Conservation (phyloP, 2,113 vertebrate species). For the Varanus salvator region DNA sequence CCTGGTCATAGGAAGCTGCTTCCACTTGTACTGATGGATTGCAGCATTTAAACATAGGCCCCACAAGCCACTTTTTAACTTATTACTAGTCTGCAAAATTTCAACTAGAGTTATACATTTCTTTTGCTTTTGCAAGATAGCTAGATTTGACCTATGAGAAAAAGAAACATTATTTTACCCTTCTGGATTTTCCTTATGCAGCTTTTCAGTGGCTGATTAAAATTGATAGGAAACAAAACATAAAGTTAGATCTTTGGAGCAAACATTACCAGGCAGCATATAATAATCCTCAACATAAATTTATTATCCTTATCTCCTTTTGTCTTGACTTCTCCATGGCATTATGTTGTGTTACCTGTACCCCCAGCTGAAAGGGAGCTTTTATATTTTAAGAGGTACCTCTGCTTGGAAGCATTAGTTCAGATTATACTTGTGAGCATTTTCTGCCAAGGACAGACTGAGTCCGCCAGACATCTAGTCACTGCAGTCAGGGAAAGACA, state of each 20-base stretch:
- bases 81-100: not conserved
- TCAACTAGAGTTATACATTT: not conserved
- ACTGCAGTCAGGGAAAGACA: slow-evolving; percentile 12
- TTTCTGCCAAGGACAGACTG: not conserved
- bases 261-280: not conserved
- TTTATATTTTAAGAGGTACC: not conserved
- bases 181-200: slow-evolving; percentile 19
- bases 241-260: slow-evolving; percentile 16
- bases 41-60: too few species aligned
- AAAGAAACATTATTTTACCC: not conserved
- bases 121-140: not conserved
- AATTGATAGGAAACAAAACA: not conserved
- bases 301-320: slow-evolving; percentile 22
- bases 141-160: slow-evolving; percentile 27
- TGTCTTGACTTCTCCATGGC: slow-evolving; percentile 26
- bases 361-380: not conserved
- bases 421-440: not conserved
- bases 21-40: not conserved
- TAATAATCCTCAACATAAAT: not conserved
- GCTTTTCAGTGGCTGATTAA: not conserved
- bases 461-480: not conserved
- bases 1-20: not conserved
- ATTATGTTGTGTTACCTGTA: slow-evolving; percentile 2
- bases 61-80: slow-evolving; percentile 14
- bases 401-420: slow-evolving; percentile 29